Base-by-base conservation (phyloP, 2,113 vertebrate genomes). In the Gymnorhina tibicen region DNA sequence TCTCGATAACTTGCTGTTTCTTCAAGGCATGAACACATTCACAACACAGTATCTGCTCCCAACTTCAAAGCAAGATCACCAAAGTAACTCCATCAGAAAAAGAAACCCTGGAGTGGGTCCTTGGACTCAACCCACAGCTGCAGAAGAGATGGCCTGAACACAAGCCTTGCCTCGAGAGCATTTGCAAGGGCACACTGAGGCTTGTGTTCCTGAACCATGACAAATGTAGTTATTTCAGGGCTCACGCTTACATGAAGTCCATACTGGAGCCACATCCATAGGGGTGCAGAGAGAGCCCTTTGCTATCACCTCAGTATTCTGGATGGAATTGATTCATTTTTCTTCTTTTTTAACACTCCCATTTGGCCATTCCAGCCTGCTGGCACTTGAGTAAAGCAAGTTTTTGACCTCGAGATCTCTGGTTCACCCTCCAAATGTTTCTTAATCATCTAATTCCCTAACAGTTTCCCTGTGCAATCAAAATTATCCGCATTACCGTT, bases 201-300 rank as follows among this genome's bases (percentile, higher is more conserved):
- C 13, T 49, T 30, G 11, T 18, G 39, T 11, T 68, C 3, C 0
- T 27, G 14, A 32, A 11, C 1, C 3, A n/a, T 2, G 26, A 59
- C 39, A 80, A 42, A 32, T 3, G 1, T 18, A 16, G 72, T 89
- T 74, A 55, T 44, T 90, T 68, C 20, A 75, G 42, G 11, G 53
- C 2, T 87, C 62, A 19, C 0, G 0, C 21, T 75, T 37, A 35
- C 1, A 27, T 32, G 33, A 73, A 75, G 44, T 27, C 37, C 30
- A 9, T 4, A 0, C 22, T 5, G 2, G 10, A 77, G 49, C 3
- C 1, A 77, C 2, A 0, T 18, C 39, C 49, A 3, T 0, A 30
- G 44, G 59, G 69, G 44, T 49, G 44, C 6, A 85, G 33, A n/a
- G 24, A 59, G 12, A 74, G 63, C 22, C 49, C 58, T 62, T 37